Percentiles rank a stretch among this genome's conserved stretches.
Evolutionary conservation across 2,113 vertebrate species (phyloP).

Genomic region (Emydura subglobosa): DNA sequence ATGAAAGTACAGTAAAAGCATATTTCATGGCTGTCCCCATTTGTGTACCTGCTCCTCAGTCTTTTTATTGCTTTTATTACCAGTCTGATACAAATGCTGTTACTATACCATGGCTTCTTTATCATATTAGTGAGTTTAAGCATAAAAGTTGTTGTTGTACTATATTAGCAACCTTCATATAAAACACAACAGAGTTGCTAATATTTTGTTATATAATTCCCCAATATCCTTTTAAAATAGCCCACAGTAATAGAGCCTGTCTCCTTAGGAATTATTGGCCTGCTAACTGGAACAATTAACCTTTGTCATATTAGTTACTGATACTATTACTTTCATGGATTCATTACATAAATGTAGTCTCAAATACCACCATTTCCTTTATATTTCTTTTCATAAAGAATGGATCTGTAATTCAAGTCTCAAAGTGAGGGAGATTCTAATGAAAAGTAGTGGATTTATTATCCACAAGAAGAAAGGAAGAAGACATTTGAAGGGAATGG

Average conservation of each 20-base stretch:
- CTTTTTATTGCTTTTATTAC: background rate
- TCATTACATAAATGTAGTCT: background rate
- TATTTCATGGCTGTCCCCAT: background rate
- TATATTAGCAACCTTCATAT: constrained; percentile 14
- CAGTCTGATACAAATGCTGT: background rate
- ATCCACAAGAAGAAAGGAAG: background rate
- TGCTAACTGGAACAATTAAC: background rate
- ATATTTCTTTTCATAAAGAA: background rate
- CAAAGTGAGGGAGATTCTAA: background rate
- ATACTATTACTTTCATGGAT: background rate
- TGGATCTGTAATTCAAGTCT: background rate
- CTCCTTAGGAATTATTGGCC: background rate
- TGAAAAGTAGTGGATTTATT: background rate
- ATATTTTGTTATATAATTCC: background rate
- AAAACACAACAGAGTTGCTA: background rate
- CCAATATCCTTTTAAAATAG: background rate
- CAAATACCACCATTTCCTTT: background rate
- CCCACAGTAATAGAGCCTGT: background rate
- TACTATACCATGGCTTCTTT: background rate
- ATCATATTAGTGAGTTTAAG: background rate
- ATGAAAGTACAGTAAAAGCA: background rate
- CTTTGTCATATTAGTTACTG: background rate
- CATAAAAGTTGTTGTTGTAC: constrained; percentile 12
- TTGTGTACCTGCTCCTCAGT: accelerated
- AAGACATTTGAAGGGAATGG: background rate